Percentiles rank a stretch among this genome's conserved stretches.
Conservation (phyloP, 2,888 invertebrate species). For the Mechanitis mazaeus region DNA sequence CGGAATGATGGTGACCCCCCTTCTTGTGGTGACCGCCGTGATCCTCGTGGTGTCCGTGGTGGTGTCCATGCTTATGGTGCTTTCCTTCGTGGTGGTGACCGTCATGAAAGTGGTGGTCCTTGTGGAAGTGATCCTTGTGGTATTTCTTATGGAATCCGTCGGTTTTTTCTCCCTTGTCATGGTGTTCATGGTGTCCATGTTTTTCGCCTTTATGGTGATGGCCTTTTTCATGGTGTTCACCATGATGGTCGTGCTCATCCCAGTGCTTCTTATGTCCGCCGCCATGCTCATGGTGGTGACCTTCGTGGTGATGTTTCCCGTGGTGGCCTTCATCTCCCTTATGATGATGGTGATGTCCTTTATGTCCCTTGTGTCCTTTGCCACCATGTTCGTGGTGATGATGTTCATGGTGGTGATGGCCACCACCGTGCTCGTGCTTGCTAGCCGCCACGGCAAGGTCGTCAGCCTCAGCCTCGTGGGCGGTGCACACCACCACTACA, state of each 20-base stretch:
- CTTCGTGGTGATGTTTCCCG: constrained; percentile 85
- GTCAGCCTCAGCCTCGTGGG: constrained; percentile 44
- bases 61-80: constrained; percentile 86
- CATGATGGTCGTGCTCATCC: constrained; percentile 84
- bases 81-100: constrained; percentile 89
- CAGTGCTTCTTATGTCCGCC: constrained; percentile 88
- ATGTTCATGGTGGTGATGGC: constrained; percentile 79
- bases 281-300: constrained; percentile 84
- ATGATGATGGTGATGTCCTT: constrained; percentile 85
- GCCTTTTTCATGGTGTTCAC: constrained; percentile 85
- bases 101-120: constrained; percentile 92
- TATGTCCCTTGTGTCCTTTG: constrained; percentile 86
- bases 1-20: constrained; percentile 86
- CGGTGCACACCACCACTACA: constrained; percentile 56
- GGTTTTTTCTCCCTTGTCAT: constrained; percentile 88
- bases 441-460: constrained; percentile 72
- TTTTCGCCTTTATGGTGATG: constrained; percentile 88
- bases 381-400: constrained; percentile 84
- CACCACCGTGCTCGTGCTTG: constrained; percentile 78
- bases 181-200: constrained; percentile 88
- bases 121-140: constrained; percentile 91
- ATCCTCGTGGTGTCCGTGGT: constrained; percentile 83
- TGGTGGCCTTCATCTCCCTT: constrained; percentile 86
- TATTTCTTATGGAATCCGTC: constrained; percentile 90
- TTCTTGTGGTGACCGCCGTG: constrained; percentile 88